A percentile compares a stretch with the other conserved stretches of the same genome.
Evolutionary conservation across 2,797 vertebrate genomes (phyloP).

Genomic region (Nannoperca australis): DNA sequence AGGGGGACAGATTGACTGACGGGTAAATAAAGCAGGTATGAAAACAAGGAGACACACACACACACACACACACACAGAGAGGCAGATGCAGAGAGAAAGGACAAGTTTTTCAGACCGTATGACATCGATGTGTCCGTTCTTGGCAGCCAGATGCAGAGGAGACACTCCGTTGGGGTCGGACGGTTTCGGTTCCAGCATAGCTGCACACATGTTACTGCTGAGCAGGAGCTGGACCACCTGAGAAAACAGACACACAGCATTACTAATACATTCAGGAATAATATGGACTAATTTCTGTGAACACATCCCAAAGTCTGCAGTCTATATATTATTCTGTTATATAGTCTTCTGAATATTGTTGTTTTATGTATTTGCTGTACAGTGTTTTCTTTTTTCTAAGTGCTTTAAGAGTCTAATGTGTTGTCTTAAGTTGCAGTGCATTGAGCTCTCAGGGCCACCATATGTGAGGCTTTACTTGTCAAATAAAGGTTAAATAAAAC

Average conservation of each 20-base stretch:
- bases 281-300: not conserved
- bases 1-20: not conserved
- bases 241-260: conserved; percentile 21
- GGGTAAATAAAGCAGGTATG: not conserved
- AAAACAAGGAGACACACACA: not conserved
- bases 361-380: not conserved
- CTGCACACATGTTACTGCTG: conserved; percentile 95
- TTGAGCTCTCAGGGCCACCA: not conserved
- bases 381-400: not conserved
- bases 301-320: not conserved
- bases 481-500: not conserved
- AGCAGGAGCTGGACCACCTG: conserved; percentile 95
- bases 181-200: conserved; percentile 94
- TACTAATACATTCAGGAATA: not conserved
- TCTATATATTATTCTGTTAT: too few species aligned
- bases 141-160: conserved; percentile 95
- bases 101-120: conserved; percentile 88
- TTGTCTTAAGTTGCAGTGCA: not conserved
- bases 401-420: not conserved
- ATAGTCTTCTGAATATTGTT: not conserved
- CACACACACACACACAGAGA: conserved; percentile 5
- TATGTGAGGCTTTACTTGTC: not conserved
- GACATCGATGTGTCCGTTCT: conserved; percentile 98
- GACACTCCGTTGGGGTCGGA: conserved; percentile 96
- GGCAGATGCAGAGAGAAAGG: not conserved